Percentiles rank a stretch among this genome's conserved stretches.
phyloP scores from a whole-genome alignment of 2,797 vertebrate genomes.

The Anableps anableps region DNA sequence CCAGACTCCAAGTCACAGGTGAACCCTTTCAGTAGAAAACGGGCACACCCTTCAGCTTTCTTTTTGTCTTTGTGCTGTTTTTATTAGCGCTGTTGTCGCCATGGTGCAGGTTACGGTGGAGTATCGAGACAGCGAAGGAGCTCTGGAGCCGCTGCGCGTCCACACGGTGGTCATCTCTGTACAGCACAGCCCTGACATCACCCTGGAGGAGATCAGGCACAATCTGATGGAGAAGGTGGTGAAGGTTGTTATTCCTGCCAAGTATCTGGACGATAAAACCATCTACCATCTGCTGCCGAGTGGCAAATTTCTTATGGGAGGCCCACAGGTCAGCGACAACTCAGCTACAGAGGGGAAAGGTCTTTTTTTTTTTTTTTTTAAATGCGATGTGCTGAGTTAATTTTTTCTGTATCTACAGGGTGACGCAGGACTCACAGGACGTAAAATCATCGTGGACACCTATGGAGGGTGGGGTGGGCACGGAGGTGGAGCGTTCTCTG shows the following conservation, averaged over 20 bases:
- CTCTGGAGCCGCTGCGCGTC: slow-evolving; percentile 78
- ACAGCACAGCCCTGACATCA: slow-evolving; percentile 75
- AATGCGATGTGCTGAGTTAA: background rate
- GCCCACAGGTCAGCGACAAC: slow-evolving; percentile 71
- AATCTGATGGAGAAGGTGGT: slow-evolving; percentile 81
- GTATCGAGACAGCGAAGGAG: slow-evolving; percentile 78
- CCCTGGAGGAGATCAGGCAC: slow-evolving; percentile 72
- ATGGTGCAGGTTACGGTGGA: slow-evolving; percentile 79
- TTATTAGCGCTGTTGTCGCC: background rate
- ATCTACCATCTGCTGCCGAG: slow-evolving; percentile 83
- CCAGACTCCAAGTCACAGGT: slow-evolving; percentile 84
- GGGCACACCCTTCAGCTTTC: background rate
- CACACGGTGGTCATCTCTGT: slow-evolving; percentile 84
- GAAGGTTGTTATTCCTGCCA: slow-evolving; percentile 75
- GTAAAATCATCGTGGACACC: slow-evolving; percentile 84
- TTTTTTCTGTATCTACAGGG: slow-evolving; percentile 49
- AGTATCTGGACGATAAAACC: slow-evolving; percentile 78
- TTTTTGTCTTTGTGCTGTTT: background rate
- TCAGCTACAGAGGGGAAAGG: background rate
- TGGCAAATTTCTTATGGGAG: slow-evolving; percentile 77
- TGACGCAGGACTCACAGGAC: slow-evolving; percentile 82
- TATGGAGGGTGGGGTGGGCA: slow-evolving; percentile 84
- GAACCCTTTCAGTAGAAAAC: slow-evolving; percentile 13
- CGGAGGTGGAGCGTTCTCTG: slow-evolving; percentile 84
- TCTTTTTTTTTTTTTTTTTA: too few relatives aligned